Conservation (phyloP, 1,140 invertebrate species). For the Panulirus ornatus region DNA sequence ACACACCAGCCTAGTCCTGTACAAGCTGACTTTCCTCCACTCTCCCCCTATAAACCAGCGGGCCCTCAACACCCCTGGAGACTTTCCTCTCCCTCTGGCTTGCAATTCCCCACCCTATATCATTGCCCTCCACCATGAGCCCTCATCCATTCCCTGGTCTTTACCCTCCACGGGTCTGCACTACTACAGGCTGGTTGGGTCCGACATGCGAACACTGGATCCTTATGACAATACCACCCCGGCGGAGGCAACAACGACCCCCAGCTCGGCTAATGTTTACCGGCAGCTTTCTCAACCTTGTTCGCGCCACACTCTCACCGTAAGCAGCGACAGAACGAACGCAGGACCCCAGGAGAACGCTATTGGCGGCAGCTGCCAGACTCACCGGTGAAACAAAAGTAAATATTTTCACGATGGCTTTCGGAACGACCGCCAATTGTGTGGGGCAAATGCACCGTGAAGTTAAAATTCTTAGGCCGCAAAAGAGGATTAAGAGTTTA, state of each 20-base stretch:
- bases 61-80: too few relatives aligned
- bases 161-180: too few relatives aligned
- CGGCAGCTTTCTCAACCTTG: background rate
- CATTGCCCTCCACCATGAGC: background rate
- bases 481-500: too few relatives aligned
- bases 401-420: background rate
- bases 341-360: background rate
- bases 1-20: too few relatives aligned
- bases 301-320: background rate
- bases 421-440: background rate
- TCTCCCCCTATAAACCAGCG: too few relatives aligned
- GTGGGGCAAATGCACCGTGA: too few relatives aligned
- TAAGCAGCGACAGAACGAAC: background rate
- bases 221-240: background rate
- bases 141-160: background rate
- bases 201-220: too few relatives aligned
- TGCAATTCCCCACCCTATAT: too few relatives aligned
- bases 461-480: too few relatives aligned
- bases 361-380: background rate
- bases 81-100: too few relatives aligned
- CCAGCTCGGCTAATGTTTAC: background rate
- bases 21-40: too few relatives aligned
- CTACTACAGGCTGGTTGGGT: too few relatives aligned
- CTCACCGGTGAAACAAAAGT: background rate
- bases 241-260: background rate